Evolutionary conservation across 2,113 vertebrate species (phyloP).

Genomic region (Anhinga anhinga): DNA sequence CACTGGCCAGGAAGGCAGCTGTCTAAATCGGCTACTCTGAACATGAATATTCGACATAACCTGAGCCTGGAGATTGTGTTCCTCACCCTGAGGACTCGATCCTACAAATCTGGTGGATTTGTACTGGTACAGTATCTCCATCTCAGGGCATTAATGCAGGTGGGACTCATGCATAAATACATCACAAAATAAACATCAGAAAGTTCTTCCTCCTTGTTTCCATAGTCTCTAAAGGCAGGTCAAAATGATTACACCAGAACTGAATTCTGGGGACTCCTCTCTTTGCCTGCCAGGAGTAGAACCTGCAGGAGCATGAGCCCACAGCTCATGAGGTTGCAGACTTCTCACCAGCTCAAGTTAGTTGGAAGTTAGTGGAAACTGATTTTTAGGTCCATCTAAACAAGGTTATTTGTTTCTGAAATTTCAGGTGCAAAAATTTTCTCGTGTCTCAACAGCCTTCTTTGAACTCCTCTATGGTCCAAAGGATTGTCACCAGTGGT

Average conservation of each 20-base stretch:
- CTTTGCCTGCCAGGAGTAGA: neutral
- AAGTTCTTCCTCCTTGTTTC: neutral
- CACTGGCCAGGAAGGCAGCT: neutral
- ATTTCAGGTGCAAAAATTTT: neutral
- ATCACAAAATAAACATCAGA: neutral
- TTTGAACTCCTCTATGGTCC: neutral
- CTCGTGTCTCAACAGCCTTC: rapidly evolving
- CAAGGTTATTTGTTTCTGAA: neutral
- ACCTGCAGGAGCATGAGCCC: neutral
- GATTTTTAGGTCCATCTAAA: neutral
- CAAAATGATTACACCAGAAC: neutral
- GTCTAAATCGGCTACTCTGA: neutral
- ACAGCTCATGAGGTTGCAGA: neutral
- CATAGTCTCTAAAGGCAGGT: neutral
- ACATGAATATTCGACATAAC: neutral
- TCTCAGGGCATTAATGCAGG: neutral
- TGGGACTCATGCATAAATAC: neutral
- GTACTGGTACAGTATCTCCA: neutral
- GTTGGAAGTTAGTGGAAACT: neutral
- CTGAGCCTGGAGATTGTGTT: neutral
- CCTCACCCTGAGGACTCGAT: neutral
- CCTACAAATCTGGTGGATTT: neutral
- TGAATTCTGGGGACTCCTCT: neutral
- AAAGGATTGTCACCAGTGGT: neutral
- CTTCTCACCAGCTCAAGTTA: neutral